Percentiles rank a stretch among this genome's conserved stretches.
Conservation (phyloP, 1,140 invertebrate species). For the Drosophila sturtevanti region DNA sequence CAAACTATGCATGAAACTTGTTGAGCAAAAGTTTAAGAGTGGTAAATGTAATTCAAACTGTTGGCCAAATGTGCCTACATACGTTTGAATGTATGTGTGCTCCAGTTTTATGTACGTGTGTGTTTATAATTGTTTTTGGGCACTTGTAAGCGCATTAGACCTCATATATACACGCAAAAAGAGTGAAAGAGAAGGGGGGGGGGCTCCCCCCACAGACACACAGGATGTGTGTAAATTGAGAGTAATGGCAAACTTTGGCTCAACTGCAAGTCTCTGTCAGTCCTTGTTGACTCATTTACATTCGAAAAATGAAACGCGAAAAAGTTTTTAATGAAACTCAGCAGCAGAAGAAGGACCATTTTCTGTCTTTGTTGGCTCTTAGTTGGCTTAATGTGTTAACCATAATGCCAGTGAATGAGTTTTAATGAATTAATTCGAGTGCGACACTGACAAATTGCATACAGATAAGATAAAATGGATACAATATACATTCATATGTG, state of each 20-base stretch:
- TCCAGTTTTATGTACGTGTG: background rate
- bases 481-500: background rate
- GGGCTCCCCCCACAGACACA: background rate
- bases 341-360: background rate
- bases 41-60: conserved; percentile 47
- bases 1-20: conserved; percentile 64
- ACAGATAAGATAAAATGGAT: conserved; percentile 9
- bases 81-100: too few relatives aligned
- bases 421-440: conserved; percentile 61
- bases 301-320: conserved; percentile 38
- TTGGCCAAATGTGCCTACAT: conserved; percentile 22
- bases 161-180: background rate
- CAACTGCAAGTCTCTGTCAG: conserved; percentile 14
- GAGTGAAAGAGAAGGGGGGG: background rate
- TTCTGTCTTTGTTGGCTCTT: conserved; percentile 4
- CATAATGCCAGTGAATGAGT: conserved; percentile 34
- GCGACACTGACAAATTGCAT: conserved; percentile 60
- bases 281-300: conserved; percentile 64
- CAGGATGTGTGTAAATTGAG: conserved; percentile 33
- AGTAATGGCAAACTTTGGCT: conserved; percentile 31
- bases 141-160: conserved; percentile 37
- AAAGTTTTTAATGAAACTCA: background rate
- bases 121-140: conserved; percentile 34
- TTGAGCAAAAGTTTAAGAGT: conserved; percentile 44
- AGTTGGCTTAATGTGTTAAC: conserved; percentile 40